phyloP scores from a whole-genome alignment of 1,140 invertebrate genomes.

The Brachionus koreanus region DNA sequence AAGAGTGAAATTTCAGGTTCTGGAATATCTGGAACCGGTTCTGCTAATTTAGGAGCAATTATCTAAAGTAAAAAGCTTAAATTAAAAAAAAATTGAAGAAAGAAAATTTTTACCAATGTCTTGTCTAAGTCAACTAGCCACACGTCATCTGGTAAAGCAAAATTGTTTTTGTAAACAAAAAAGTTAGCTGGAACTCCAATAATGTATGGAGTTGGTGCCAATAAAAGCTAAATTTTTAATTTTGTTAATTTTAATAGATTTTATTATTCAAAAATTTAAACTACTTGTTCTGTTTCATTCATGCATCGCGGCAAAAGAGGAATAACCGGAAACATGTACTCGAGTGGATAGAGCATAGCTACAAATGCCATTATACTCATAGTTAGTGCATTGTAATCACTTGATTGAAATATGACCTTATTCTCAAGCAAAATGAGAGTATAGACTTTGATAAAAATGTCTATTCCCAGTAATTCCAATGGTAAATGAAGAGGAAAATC shows the following conservation, averaged over 20 bases:
- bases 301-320: slow-evolving; percentile 94
- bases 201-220: slow-evolving; percentile 95
- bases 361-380: slow-evolving; percentile 99
- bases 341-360: slow-evolving; percentile 94
- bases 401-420: slow-evolving; percentile 91
- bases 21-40: slow-evolving; percentile 65
- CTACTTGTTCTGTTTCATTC: slow-evolving; percentile 85
- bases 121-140: slow-evolving; percentile 97
- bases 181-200: slow-evolving; percentile 97
- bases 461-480: slow-evolving; percentile 89
- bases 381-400: slow-evolving; percentile 96
- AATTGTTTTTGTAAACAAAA: slow-evolving; percentile 87
- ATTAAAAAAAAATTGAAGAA: slow-evolving; percentile 53
- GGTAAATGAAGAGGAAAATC: slow-evolving; percentile 98
- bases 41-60: not conserved
- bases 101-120: slow-evolving; percentile 69
- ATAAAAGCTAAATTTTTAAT: slow-evolving; percentile 65
- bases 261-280: not conserved
- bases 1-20: slow-evolving; percentile 89
- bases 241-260: slow-evolving; percentile 47
- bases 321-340: slow-evolving; percentile 99
- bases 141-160: slow-evolving; percentile 91
- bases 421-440: slow-evolving; percentile 93
- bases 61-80: slow-evolving; percentile 63
- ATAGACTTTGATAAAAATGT: slow-evolving; percentile 90